Evolutionary conservation across 2,797 vertebrate genomes (phyloP).

Genomic region (Anomalospiza imberbis): DNA sequence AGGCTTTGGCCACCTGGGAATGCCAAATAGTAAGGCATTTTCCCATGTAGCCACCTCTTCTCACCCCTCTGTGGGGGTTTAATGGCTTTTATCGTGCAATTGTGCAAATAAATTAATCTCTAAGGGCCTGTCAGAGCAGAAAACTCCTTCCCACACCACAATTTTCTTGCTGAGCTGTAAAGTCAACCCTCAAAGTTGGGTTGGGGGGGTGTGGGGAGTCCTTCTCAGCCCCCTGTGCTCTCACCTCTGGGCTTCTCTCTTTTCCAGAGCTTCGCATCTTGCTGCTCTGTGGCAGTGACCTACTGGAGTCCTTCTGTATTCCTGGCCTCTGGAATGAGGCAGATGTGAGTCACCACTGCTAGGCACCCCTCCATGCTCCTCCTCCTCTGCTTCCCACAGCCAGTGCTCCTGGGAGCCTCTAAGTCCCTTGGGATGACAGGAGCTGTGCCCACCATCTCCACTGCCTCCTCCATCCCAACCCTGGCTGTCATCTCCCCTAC

Average conservation of each 20-base stretch:
- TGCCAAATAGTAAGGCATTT: neutral
- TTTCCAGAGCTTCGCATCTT: slow-evolving; percentile 89
- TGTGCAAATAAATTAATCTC: neutral
- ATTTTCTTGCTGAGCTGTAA: neutral
- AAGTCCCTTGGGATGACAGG: neutral
- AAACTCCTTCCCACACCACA: neutral
- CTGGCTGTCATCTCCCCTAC: neutral
- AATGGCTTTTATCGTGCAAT: neutral
- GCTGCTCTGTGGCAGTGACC: slow-evolving; percentile 95
- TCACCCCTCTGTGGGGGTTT: neutral
- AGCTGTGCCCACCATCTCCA: neutral
- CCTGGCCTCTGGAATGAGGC: slow-evolving; percentile 97
- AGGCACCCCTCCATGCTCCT: neutral
- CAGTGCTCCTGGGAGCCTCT: neutral
- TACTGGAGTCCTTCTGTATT: slow-evolving; percentile 98
- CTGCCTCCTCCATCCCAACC: neutral
- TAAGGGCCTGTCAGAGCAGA: neutral
- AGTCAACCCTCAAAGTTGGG: neutral
- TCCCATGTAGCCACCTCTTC: neutral
- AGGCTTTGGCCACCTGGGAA: neutral
- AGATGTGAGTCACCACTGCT: slow-evolving; percentile 82
- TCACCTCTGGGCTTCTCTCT: neutral
- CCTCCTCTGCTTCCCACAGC: neutral
- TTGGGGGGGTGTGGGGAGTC: too few species aligned
- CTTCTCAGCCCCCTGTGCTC: neutral